Evolutionary conservation across 2,888 invertebrate genomes (phyloP).

Genomic region (Dasysyrphus albostriatus): DNA sequence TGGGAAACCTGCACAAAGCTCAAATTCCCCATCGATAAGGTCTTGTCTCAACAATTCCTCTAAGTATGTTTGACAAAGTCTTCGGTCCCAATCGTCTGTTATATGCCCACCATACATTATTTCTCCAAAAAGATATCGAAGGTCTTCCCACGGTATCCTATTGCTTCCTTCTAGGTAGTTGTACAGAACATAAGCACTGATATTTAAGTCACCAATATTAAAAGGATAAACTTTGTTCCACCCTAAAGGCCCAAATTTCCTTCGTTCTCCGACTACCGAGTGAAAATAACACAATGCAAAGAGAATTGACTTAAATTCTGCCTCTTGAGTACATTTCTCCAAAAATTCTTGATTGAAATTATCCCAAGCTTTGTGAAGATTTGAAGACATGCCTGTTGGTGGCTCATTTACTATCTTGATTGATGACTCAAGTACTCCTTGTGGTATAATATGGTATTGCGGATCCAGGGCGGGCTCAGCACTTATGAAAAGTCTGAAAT

Average conservation of each 20-base stretch:
- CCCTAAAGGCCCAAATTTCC: constrained; percentile 97
- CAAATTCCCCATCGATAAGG: constrained; percentile 93
- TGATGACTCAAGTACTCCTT: constrained; percentile 96
- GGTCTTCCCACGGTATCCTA: constrained; percentile 96
- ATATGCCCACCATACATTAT: constrained; percentile 99
- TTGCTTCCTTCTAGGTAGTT: constrained; percentile 96
- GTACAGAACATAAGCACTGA: constrained; percentile 94
- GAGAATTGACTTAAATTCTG: constrained; percentile 95
- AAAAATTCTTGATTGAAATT: constrained; percentile 96
- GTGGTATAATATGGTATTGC: constrained; percentile 87
- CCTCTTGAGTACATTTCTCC: constrained; percentile 96
- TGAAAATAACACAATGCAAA: constrained; percentile 98
- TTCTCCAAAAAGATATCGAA: constrained; percentile 97
- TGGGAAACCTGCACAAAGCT: constrained; percentile 92
- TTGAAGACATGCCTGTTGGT: constrained; percentile 97
- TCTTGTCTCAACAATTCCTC: constrained; percentile 94
- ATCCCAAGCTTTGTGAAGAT: constrained; percentile 96
- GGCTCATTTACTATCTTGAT: constrained; percentile 99
- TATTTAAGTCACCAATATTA: constrained; percentile 94
- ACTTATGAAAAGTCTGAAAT: constrained; percentile 91
- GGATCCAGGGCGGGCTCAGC: constrained; percentile 94
- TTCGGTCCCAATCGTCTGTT: constrained; percentile 97
- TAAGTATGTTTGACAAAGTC: constrained; percentile 93
- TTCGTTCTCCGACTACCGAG: constrained; percentile 95
- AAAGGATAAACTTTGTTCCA: constrained; percentile 94